A percentile compares a stretch with the other conserved stretches of the same genome.
Conservation (phyloP, 2,888 invertebrate genomes). For the Eupeodes latifasciatus region DNA sequence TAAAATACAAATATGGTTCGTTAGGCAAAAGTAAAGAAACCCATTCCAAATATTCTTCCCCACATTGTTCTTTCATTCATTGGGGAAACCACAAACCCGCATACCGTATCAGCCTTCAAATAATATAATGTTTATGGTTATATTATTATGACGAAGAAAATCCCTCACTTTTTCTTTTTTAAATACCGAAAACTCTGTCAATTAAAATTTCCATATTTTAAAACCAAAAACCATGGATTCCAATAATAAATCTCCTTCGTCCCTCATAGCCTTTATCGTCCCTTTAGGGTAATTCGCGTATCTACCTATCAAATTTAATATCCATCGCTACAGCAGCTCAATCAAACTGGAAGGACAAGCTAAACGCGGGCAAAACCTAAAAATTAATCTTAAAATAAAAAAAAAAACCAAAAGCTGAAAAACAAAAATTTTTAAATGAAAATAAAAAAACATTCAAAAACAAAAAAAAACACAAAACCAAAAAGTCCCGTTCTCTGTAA, state of each 20-base stretch:
- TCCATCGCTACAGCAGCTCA: conserved; percentile 46
- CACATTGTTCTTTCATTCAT: background rate
- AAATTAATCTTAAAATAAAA: conserved; percentile 5
- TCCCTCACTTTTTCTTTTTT: background rate
- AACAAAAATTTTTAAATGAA: background rate
- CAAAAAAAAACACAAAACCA: conserved; percentile 17
- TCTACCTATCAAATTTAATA: conserved; percentile 64
- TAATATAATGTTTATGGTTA: background rate
- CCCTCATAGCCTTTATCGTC: background rate
- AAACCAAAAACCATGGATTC: conserved; percentile 46
- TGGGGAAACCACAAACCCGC: background rate
- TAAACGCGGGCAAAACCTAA: conserved; percentile 2
- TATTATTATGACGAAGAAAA: background rate
- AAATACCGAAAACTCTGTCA: conserved; percentile 50
- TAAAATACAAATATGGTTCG: too few relatives aligned
- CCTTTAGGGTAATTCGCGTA: conserved; percentile 52
- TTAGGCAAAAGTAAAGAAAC: too few relatives aligned
- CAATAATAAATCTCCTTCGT: conserved; percentile 63
- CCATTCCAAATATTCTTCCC: background rate
- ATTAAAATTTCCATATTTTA: conserved; percentile 70
- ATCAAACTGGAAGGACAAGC: conserved; percentile 27
- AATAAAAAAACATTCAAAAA: conserved; percentile 50
- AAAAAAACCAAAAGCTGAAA: background rate
- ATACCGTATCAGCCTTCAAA: background rate
- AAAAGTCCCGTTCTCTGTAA: conserved; percentile 47